Evolutionary conservation across 2,888 invertebrate genomes (phyloP), one percentile per base, ranked within the genome.

Genomic region (Sinelater perroti): DNA sequence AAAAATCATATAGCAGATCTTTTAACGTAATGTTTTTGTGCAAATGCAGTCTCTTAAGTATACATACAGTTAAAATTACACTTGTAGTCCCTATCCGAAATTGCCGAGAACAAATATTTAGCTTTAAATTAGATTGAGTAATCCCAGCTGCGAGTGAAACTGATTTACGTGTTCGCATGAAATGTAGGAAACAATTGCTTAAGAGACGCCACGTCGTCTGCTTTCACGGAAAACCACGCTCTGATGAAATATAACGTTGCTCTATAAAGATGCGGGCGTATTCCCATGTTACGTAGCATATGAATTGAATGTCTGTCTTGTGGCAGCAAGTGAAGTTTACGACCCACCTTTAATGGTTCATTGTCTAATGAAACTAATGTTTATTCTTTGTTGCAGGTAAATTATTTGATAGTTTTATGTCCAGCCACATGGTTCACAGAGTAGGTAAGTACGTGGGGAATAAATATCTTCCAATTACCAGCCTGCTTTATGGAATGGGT

Each of bases 361-460:
- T 53, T 53, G 53, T 53, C 35, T 53, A 53, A 52, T 44, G 20
- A 53, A 24, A 53, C 53, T 53, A 53, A 53, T 36, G 18, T 24
- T 40, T 26, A 35, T 36, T 53, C 36, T 53, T 53, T 53, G 53
- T 53, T 53, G 5, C 53, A 53, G 53, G 53, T 53, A 53, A 45
- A 45, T 36, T 44, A 45, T 45, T 35, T 53, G 53, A 44, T 18
- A 20, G 17, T 33, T 44, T 36, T 36, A 28, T 17, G 24, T 33
- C 28, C 33, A 7, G 28, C 36, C 35, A n/a, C 30, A 26, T 28
- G 31, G 44, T 45, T 35, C 36, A 14, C 30, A 36, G 45, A 53
- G 31, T 45, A 21, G 53, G 53, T 53, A 18, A 45, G 53, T 53
- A 33, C 26, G 11, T 45, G 6, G 4, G n/a, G 38, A 16, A 30